These are phyloP conservation scores for Cataglyphis altisquamis DNA, from an alignment of 2,888 invertebrate genomes.

Conservation along the genomic window DNA sequence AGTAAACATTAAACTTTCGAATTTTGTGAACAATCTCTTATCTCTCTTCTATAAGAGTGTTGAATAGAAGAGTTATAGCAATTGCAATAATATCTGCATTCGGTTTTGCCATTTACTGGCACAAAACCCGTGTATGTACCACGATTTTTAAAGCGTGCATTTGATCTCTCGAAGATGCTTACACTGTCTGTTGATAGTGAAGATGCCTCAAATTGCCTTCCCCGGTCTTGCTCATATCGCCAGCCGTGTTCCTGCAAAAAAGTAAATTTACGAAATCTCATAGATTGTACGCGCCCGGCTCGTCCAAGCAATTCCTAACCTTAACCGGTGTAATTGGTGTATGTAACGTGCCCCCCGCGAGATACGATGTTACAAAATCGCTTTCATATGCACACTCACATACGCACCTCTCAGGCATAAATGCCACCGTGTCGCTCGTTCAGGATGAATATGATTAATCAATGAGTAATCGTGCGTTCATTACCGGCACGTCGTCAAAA, in stretches of 20 bases:
- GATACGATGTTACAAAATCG: conserved; percentile 42
- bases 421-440: conserved; percentile 48
- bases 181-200: conserved; percentile 75
- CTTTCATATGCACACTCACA: conserved; percentile 53
- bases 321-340: conserved; percentile 71
- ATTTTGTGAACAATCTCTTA: not conserved
- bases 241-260: conserved; percentile 62
- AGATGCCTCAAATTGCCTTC: conserved; percentile 70
- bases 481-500: conserved; percentile 49
- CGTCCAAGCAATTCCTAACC: conserved; percentile 71
- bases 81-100: not conserved
- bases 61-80: not conserved
- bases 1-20: not conserved
- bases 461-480: conserved; percentile 27
- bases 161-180: conserved; percentile 51
- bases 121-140: not conserved
- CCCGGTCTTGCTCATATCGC: conserved; percentile 75
- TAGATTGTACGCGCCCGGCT: conserved; percentile 24
- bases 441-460: conserved; percentile 6
- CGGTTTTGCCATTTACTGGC: not conserved
- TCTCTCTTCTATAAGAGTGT: not conserved
- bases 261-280: conserved; percentile 34
- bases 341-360: conserved; percentile 36
- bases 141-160: not conserved
- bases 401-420: conserved; percentile 72